Conservation (phyloP, 2,797 vertebrate genomes). For the Muscicapa striata region DNA sequence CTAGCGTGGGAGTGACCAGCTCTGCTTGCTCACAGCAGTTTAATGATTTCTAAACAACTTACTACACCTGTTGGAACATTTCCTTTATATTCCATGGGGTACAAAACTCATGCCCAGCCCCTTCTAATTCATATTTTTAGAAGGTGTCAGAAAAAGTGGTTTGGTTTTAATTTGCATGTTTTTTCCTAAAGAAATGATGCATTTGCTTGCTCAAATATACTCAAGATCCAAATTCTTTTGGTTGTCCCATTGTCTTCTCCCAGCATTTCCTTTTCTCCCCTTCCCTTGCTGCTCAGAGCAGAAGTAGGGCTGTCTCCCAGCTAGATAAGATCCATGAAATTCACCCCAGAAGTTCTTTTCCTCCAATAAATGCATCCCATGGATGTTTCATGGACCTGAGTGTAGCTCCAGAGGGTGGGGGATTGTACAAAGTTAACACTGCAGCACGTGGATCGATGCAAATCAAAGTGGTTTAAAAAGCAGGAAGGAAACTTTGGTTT, state of each 20-base stretch:
- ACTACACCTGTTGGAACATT: neutral
- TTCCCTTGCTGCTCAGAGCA: neutral
- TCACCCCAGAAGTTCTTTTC: neutral
- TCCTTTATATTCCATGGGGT: neutral
- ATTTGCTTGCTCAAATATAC: neutral
- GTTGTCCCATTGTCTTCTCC: neutral
- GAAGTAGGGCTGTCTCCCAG: neutral
- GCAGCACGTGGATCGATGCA: neutral
- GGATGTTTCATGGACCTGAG: neutral
- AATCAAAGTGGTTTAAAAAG: neutral
- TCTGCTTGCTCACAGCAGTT: neutral
- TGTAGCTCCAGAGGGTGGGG: neutral
- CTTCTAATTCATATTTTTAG: neutral
- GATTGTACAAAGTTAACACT: neutral
- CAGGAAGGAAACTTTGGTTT: slow-evolving; percentile 10
- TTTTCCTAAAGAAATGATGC: neutral
- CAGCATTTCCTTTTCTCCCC: neutral
- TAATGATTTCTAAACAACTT: neutral
- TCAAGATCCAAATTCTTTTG: neutral
- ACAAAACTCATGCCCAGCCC: neutral
- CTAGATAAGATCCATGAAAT: neutral
- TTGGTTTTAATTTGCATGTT: neutral
- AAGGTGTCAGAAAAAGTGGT: neutral
- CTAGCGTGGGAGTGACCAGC: fast-evolving
- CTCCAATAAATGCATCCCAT: neutral